Evolutionary conservation across 2,888 invertebrate genomes (phyloP).

Genomic region (Carcina quercana): DNA sequence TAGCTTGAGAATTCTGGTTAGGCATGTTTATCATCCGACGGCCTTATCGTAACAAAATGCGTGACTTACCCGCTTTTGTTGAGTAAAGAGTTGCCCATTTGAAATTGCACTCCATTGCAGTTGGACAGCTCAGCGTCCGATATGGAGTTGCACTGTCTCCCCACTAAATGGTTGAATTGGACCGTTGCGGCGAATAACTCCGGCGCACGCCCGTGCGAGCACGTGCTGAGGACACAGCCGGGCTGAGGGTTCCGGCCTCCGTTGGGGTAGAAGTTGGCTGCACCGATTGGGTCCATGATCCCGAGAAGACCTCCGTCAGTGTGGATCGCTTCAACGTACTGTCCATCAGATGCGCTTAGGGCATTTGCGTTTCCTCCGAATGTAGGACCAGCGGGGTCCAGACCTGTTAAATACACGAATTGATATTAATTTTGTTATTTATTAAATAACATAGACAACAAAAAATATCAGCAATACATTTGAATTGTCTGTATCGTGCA

Average conservation of each 20-base stretch:
- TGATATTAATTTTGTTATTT: too few species aligned
- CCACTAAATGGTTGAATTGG: conserved; percentile 33
- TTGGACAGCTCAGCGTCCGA: conserved; percentile 24
- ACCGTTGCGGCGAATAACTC: conserved; percentile 40
- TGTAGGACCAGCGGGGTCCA: conserved; percentile 50
- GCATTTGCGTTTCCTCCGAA: conserved; percentile 32
- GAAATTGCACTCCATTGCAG: conserved; percentile 20
- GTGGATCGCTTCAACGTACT: conserved; percentile 48
- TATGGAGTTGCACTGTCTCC: conserved; percentile 29
- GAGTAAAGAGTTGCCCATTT: conserved; percentile 28
- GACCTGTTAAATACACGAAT: conserved; percentile 23
- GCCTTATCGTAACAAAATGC: not conserved
- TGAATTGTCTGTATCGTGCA: too few species aligned
- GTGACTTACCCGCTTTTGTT: conserved; percentile 17
- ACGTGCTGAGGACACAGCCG: conserved; percentile 37
- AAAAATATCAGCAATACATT: too few species aligned
- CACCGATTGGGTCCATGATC: conserved; percentile 28
- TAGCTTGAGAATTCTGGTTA: too few species aligned
- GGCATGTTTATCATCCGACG: too few species aligned
- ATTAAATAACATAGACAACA: too few species aligned
- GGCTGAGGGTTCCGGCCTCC: conserved; percentile 45
- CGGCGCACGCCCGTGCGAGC: conserved; percentile 41
- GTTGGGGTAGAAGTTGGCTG: conserved; percentile 49
- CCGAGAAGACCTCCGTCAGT: conserved; percentile 43
- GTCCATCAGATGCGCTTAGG: conserved; percentile 27